These are phyloP conservation scores for Leptinotarsa tumamoca DNA, from an alignment of 2,888 invertebrate species.

Conservation along the genomic window DNA sequence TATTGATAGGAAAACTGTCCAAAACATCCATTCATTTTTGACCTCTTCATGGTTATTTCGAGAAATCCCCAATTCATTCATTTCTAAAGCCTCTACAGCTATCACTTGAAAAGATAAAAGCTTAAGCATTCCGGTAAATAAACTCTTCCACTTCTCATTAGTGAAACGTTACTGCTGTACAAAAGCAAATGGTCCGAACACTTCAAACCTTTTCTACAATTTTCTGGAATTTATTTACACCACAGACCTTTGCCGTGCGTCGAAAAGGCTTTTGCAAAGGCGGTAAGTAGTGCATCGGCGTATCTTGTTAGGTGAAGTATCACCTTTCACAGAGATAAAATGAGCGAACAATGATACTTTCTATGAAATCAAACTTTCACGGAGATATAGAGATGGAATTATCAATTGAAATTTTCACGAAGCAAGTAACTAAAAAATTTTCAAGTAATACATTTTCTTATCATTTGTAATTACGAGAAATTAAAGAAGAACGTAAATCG, in stretches of 20 bases:
- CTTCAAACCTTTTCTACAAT: conserved; percentile 30
- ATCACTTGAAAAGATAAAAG: conserved; percentile 33
- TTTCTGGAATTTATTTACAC: conserved; percentile 40
- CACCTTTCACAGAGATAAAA: neutral
- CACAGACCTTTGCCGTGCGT: conserved; percentile 29
- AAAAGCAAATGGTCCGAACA: conserved; percentile 35
- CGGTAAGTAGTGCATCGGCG: neutral
- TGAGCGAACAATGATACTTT: neutral
- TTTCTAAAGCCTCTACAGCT: conserved; percentile 4
- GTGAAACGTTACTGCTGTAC: conserved; percentile 32
- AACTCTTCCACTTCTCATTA: conserved; percentile 40
- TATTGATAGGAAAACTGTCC: neutral
- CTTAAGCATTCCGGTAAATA: conserved; percentile 40
- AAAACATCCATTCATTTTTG: neutral
- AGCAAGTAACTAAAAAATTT: too few relatives aligned
- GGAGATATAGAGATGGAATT: too few relatives aligned
- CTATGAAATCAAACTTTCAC: too few relatives aligned
- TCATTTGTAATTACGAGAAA: too few relatives aligned
- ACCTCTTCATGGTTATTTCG: neutral
- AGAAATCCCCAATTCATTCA: neutral
- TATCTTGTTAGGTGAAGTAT: neutral
- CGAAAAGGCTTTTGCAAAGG: conserved; percentile 18
- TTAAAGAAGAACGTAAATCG: too few relatives aligned
- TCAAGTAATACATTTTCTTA: too few relatives aligned
- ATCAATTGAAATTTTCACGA: too few relatives aligned